These are phyloP conservation scores for Caenorhabditis tropicalis DNA, from an alignment of 1,140 invertebrate species.

Conservation along the genomic window DNA sequence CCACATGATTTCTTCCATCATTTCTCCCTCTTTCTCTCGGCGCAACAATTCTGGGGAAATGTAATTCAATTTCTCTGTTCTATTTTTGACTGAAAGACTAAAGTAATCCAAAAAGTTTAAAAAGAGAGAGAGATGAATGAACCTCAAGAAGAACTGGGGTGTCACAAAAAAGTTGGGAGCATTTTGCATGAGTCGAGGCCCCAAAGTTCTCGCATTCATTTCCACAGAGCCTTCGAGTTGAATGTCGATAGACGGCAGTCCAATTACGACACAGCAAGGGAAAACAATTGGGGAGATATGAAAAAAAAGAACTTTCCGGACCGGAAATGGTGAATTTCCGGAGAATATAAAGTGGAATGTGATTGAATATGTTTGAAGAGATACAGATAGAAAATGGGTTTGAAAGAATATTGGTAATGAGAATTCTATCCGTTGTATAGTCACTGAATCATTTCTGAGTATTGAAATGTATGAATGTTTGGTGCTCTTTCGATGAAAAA, in stretches of 20 bases:
- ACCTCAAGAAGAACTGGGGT: not conserved
- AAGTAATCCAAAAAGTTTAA: not conserved
- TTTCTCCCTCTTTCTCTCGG: not conserved
- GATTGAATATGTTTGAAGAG: not conserved
- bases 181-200: not conserved
- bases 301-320: not conserved
- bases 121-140: slow-evolving; percentile 8
- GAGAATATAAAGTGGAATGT: not conserved
- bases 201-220: slow-evolving; percentile 8
- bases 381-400: not conserved
- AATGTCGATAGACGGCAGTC: not conserved
- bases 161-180: not conserved
- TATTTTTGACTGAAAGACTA: not conserved
- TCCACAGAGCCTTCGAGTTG: not conserved
- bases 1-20: slow-evolving; percentile 6
- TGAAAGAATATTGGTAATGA: not conserved
- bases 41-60: not conserved
- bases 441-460: not conserved
- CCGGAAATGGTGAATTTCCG: not conserved
- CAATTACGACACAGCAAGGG: not conserved
- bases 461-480: not conserved
- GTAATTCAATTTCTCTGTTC: not conserved
- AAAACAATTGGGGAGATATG: not conserved
- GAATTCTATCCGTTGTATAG: not conserved
- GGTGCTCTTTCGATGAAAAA: not conserved